Evolutionary conservation across 2,797 vertebrate species (phyloP).

Genomic region (Premnoplex brunnescens): DNA sequence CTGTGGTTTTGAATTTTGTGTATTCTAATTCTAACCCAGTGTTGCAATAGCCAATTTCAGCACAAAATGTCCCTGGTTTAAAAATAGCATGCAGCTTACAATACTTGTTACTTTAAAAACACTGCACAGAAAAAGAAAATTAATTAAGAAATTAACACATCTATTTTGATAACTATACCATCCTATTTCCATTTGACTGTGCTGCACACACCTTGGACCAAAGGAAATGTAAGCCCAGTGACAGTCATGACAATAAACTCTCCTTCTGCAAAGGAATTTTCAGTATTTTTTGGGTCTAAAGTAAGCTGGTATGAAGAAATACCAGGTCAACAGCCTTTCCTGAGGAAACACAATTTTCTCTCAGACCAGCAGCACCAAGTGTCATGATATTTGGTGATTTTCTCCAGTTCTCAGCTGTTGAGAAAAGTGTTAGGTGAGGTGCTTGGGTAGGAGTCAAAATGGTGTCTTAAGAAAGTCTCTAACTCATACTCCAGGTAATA

Average conservation of each 20-base stretch:
- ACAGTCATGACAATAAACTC: neutral
- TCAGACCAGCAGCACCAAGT: neutral
- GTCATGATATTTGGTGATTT: neutral
- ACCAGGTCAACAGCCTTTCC: neutral
- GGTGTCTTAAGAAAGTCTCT: neutral
- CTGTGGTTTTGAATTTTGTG: conserved; percentile 59
- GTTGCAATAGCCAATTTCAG: conserved; percentile 49
- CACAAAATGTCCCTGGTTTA: conserved; percentile 58
- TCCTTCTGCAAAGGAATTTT: neutral
- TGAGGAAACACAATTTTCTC: neutral
- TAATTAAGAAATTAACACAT: conserved; percentile 36
- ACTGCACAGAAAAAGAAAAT: neutral
- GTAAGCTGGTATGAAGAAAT: neutral
- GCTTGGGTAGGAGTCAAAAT: neutral
- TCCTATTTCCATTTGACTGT: neutral
- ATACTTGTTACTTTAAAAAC: conserved; percentile 39
- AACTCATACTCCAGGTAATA: neutral
- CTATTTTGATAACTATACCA: neutral
- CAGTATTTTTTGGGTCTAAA: neutral
- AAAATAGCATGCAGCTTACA: conserved; percentile 42
- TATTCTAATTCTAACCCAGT: conserved; percentile 57
- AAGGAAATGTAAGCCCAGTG: neutral
- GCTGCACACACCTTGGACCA: neutral
- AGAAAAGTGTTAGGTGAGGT: neutral
- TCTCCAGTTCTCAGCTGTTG: neutral